Percentiles rank a stretch among this genome's conserved stretches.
phyloP scores from a whole-genome alignment of 2,113 vertebrate species.

The Spea bombifrons region DNA sequence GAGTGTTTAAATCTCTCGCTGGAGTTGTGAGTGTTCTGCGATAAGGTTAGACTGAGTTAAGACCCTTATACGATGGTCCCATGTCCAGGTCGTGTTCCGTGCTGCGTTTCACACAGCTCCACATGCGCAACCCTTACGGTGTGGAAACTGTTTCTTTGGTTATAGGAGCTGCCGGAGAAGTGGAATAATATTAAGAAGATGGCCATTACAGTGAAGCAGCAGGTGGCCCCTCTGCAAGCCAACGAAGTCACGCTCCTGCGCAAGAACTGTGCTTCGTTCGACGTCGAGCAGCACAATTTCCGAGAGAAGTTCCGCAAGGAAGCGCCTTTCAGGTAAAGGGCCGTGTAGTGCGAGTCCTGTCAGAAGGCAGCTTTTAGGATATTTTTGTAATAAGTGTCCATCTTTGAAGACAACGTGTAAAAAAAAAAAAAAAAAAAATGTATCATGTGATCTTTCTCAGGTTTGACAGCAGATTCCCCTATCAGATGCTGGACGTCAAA shows the following conservation, averaged over 20 bases:
- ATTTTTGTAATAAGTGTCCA: not conserved
- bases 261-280: constrained; percentile 72
- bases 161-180: constrained; percentile 86
- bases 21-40: no score
- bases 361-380: not conserved
- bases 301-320: constrained; percentile 72
- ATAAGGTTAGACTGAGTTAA: no score
- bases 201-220: constrained; percentile 74
- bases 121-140: no score
- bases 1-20: no score
- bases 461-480: constrained; percentile 74
- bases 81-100: no score
- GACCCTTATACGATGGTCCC: no score
- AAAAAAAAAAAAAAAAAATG: no score
- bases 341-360: not conserved
- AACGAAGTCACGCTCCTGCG: constrained; percentile 73
- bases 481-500: constrained; percentile 74
- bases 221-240: constrained; percentile 85
- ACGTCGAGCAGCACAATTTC: constrained; percentile 75
- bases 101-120: no score
- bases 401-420: no score
- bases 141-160: no score
- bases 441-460: constrained; percentile 56
- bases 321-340: constrained; percentile 81
- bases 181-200: constrained; percentile 84